Evolutionary conservation across 2,797 vertebrate genomes (phyloP), one percentile per base, ranked within the genome.

Genomic region (Moxostoma hubbsi): DNA sequence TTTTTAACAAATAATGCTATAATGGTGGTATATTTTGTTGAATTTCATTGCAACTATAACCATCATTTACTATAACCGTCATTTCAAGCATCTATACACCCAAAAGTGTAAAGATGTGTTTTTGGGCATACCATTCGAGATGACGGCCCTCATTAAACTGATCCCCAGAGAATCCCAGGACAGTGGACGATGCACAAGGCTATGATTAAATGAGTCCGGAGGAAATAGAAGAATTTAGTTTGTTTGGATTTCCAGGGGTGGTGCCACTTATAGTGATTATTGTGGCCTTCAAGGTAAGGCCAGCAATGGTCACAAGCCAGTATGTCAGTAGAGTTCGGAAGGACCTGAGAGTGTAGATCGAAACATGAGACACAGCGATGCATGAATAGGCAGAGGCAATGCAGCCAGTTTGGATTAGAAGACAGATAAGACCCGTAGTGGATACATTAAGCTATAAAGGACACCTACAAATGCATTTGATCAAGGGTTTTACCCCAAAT

Each of bases 331-430:
- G 74, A 74, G 81, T 69, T 81, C 72, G 45, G 72, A 81, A 65
- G 84, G 81, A 85, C 87, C 87, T 86, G 87, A 88, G 87, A 78
- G 77, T 75, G 76, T 75, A 71, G 69, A 84, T 77, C 71, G 63
- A 79, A 69, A 81, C 73, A 81, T 79, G 57, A 61, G 66, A 84
- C 68, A 74, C 71, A 78, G 75, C 10, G 50, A 73, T 75, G 71
- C 77, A 75, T 59, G 62, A 75, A 72, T 68, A 61, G 49, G 69
- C 62, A 55, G 74, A 75, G 50, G 78, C 67, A 82, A 77, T 57
- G 77, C 82, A 81, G 73, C 73, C 61, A 80, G 77, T 78, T 76
- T 77, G 80, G 65, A 83, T 51, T 47, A 80, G 81, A 75, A 72
- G 59, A 64, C 71, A 59, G 49, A 59, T 43, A 76, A 81, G 81